These are phyloP conservation scores for Pycnomerus fuliginosus DNA, from an alignment of 2,888 invertebrate species.

Conservation along the genomic window DNA sequence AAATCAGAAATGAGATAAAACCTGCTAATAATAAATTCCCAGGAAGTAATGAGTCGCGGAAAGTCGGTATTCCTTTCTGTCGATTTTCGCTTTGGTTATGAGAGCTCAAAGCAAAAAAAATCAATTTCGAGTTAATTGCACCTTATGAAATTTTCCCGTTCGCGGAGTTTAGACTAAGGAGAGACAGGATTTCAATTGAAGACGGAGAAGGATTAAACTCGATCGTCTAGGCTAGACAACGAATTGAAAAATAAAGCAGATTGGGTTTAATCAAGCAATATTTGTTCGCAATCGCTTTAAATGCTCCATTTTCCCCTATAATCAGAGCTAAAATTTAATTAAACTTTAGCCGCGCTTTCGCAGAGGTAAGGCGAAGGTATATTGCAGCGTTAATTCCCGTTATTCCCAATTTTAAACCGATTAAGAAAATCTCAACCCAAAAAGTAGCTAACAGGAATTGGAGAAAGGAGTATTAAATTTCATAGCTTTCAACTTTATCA, in stretches of 20 bases:
- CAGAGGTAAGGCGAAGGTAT: conserved; percentile 46
- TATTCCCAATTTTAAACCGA: conserved; percentile 52
- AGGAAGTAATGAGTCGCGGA: too few species aligned
- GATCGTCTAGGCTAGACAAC: conserved; percentile 30
- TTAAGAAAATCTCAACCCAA: conserved; percentile 49
- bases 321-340: conserved; percentile 52
- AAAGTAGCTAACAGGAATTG: conserved; percentile 39
- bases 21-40: too few species aligned
- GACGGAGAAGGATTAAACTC: conserved; percentile 27
- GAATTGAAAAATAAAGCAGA: conserved; percentile 45
- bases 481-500: conserved; percentile 36
- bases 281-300: conserved; percentile 48
- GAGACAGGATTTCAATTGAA: conserved; percentile 21
- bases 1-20: too few species aligned
- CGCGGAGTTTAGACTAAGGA: conserved; percentile 21
- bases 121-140: conserved; percentile 20
- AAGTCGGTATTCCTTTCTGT: too few species aligned
- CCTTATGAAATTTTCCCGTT: conserved; percentile 29
- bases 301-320: conserved; percentile 48
- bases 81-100: too few species aligned
- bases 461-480: conserved; percentile 31
- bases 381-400: conserved; percentile 47
- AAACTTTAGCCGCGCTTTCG: conserved; percentile 47
- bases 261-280: conserved; percentile 51
- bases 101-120: too few species aligned